These are phyloP conservation scores for Temnothorax ravouxi DNA, from an alignment of 2,888 invertebrate species.

Conservation along the genomic window DNA sequence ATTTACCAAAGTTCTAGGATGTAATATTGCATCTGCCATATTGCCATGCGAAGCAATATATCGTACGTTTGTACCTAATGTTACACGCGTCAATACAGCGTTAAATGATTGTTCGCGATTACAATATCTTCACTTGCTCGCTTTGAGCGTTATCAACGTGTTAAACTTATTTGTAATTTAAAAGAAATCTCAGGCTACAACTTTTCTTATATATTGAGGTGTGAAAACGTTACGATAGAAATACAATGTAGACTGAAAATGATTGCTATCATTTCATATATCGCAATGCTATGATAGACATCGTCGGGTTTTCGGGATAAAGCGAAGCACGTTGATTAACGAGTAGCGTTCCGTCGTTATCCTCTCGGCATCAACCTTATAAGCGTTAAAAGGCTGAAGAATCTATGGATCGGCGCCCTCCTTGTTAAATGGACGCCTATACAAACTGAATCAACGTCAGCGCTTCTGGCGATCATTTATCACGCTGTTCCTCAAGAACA, in stretches of 20 bases:
- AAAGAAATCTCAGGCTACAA: neutral
- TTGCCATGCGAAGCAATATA: slow-evolving; percentile 47
- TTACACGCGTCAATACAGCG: slow-evolving; percentile 31
- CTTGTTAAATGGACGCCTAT: slow-evolving; percentile 70
- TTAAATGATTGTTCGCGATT: slow-evolving; percentile 33
- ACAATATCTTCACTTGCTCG: neutral
- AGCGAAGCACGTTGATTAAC: slow-evolving; percentile 73
- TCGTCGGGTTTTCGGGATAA: slow-evolving; percentile 53
- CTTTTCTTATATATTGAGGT: neutral
- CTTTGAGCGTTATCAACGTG: neutral
- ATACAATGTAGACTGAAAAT: neutral
- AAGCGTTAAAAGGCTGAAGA: slow-evolving; percentile 70
- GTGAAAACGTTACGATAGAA: slow-evolving; percentile 6
- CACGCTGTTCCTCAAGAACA: slow-evolving; percentile 66
- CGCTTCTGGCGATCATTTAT: slow-evolving; percentile 74
- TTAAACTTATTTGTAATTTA: neutral
- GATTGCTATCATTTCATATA: slow-evolving; percentile 48
- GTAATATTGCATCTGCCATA: slow-evolving; percentile 55
- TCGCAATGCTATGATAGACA: slow-evolving; percentile 50
- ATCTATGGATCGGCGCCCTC: slow-evolving; percentile 66
- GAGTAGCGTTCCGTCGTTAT: slow-evolving; percentile 67
- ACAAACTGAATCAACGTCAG: slow-evolving; percentile 77
- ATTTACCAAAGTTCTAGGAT: slow-evolving; percentile 51
- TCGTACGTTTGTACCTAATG: slow-evolving; percentile 44
- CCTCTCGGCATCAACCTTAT: slow-evolving; percentile 67